Conservation (phyloP, 2,888 invertebrate species). For the Cheilosia grossa region DNA sequence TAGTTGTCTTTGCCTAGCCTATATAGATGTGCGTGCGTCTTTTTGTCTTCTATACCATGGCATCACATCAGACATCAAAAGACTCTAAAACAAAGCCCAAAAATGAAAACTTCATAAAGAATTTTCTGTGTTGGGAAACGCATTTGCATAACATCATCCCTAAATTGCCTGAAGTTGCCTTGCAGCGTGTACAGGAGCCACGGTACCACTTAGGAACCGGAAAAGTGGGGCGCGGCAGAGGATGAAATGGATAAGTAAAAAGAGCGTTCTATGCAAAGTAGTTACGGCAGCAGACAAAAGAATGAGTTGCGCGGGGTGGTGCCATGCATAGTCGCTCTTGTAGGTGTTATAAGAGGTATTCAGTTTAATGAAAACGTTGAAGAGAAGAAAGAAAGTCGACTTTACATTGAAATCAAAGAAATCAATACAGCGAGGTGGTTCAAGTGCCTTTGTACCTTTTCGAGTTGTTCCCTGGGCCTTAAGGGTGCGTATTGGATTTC, state of each 20-base stretch:
- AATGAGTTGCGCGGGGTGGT: conserved; percentile 3
- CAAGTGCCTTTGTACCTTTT: neutral
- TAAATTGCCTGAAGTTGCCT: conserved; percentile 63
- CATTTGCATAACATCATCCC: conserved; percentile 71
- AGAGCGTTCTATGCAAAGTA: conserved; percentile 53
- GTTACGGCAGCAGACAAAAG: conserved; percentile 10
- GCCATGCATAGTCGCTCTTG: conserved; percentile 9
- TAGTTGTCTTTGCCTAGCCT: neutral
- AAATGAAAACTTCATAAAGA: conserved; percentile 63
- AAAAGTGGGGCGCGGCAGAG: neutral
- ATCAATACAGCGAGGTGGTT: conserved; percentile 31
- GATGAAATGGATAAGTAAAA: conserved; percentile 29
- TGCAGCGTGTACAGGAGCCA: conserved; percentile 60
- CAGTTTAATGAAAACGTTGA: conserved; percentile 52
- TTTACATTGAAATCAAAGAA: conserved; percentile 37
- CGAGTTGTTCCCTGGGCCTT: neutral
- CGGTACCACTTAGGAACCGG: conserved; percentile 13
- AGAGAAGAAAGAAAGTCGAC: conserved; percentile 6
- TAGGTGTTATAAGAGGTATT: conserved; percentile 13
- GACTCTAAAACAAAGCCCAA: conserved; percentile 54
- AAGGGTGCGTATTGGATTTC: neutral
- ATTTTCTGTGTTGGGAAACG: conserved; percentile 49
- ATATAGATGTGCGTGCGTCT: conserved; percentile 2
- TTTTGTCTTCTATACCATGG: conserved; percentile 3
- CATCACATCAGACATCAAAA: conserved; percentile 55